Conservation (phyloP, 37 sponge, comb jelly and placozoan genomes). For the Lycopodina hypogea region DNA sequence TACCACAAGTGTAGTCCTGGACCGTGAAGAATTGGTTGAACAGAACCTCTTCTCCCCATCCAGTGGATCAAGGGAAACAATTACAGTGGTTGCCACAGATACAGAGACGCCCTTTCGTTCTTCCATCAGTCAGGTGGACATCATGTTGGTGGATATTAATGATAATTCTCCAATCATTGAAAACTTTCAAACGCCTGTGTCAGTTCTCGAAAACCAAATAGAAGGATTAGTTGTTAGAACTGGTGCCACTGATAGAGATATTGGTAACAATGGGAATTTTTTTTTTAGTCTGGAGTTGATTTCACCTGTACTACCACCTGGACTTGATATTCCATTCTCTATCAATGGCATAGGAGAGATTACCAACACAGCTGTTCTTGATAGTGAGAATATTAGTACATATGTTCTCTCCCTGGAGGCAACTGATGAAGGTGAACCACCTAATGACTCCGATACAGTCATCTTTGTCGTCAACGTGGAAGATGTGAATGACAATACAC, state of each 20-base stretch:
- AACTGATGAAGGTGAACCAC: slow-evolving; percentile 38
- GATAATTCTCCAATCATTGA: slow-evolving; percentile 59
- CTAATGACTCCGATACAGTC: neutral
- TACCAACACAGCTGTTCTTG: slow-evolving; percentile 18
- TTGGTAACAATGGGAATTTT: slow-evolving; percentile 29
- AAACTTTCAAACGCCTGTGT: no score
- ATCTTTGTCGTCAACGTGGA: slow-evolving; percentile 3
- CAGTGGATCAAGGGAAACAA: neutral
- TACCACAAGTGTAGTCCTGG: slow-evolving; percentile 45
- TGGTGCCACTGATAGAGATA: slow-evolving; percentile 34
- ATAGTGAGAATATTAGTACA: slow-evolving; percentile 10
- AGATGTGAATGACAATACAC: slow-evolving; percentile 78
- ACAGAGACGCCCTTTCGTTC: slow-evolving; percentile 1
- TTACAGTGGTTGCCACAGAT: slow-evolving; percentile 32
- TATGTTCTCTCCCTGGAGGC: slow-evolving; percentile 34
- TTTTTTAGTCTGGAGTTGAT: neutral
- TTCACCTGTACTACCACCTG: neutral
- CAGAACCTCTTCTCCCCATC: slow-evolving; percentile 28
- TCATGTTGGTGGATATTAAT: slow-evolving; percentile 50
- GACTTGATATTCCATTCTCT: neutral
- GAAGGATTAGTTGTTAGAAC: neutral
- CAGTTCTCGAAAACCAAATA: slow-evolving; percentile 7
- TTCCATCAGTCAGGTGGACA: slow-evolving; percentile 1
- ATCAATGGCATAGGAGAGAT: slow-evolving; percentile 23
- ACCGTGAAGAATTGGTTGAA: slow-evolving; percentile 58